Conservation (phyloP, 2,113 vertebrate genomes). For the human (Homo sapiens) region DNA sequence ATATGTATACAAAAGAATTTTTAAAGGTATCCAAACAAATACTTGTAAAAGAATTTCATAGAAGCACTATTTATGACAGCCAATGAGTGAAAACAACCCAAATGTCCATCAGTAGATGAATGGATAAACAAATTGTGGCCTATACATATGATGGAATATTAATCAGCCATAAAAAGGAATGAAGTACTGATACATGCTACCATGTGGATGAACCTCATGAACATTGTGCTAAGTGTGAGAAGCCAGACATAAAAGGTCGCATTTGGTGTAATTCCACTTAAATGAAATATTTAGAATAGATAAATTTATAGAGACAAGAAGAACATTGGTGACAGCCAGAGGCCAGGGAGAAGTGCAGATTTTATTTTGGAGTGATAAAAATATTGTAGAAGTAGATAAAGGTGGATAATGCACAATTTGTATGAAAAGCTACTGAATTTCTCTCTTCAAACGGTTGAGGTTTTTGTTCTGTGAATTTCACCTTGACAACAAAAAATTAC, state of each 20-base stretch:
- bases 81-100: neutral
- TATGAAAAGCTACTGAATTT: too few species aligned
- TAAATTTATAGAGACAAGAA: neutral
- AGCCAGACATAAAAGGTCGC: neutral
- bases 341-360: neutral
- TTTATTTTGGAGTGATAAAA: neutral
- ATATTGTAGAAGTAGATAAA: too few species aligned
- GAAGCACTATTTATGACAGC: neutral
- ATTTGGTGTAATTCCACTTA: too few species aligned
- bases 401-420: too few species aligned
- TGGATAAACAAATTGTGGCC: neutral
- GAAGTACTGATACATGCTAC: neutral
- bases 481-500: too few species aligned
- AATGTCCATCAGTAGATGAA: neutral
- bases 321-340: neutral
- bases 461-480: too few species aligned
- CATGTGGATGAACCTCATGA: neutral
- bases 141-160: neutral
- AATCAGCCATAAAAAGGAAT: neutral
- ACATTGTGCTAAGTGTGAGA: neutral
- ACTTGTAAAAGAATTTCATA: neutral
- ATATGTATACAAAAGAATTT: neutral
- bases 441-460: too few species aligned
- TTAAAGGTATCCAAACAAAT: neutral
- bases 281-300: neutral